Evolutionary conservation across 2,888 invertebrate genomes (phyloP), one percentile per base, ranked within the genome.

Genomic region (Caenorhabditis imperialis): DNA sequence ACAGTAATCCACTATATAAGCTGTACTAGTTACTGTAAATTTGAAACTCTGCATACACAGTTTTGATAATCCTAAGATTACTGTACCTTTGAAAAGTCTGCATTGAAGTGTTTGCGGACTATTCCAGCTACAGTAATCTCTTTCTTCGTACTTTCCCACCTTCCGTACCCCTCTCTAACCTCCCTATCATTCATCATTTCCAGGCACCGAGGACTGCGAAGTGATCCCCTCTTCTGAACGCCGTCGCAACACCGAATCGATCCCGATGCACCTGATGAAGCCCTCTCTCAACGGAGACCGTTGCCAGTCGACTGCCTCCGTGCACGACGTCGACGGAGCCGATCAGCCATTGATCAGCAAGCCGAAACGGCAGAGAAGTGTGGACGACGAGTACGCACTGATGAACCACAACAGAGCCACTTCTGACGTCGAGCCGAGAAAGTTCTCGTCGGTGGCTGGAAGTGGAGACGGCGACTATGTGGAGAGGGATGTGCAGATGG

Each of bases 341-440:
- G 16, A 23, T 8, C 44, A 47, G 37, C 37, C 37, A 16, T 25
- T 58, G 33, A 16, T 33, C 23, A 25, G 27, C 27, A 18, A n/a
- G 10, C 8, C 42, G 16, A 33, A 44, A 4, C 44, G 58, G 6
- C 57, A 53, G 10, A 5, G 58, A 22, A 45, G 50, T 38, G 30
- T 62, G 22, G 71, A 72, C 42, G 65, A 65, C 10, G 65, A 65
- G 55, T 65, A 65, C 37, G 48, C 50, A 4, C 30, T 65, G 50
- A 65, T 65, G 65, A 65, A 48, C 14, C 55, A 50, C 25, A 55
- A 42, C 25, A 20, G 45, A 8, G 62, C 25, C 8, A 44, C 62
- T 2, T 48, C 40, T 27, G 65, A 65, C n/a, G 8, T 47, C 2
- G 65, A 65, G 20, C 40, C 47, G 8, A 33, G 42, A 0, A 22